Base-by-base conservation (phyloP, 2,888 invertebrate species). In the Ellobium chinense region DNA sequence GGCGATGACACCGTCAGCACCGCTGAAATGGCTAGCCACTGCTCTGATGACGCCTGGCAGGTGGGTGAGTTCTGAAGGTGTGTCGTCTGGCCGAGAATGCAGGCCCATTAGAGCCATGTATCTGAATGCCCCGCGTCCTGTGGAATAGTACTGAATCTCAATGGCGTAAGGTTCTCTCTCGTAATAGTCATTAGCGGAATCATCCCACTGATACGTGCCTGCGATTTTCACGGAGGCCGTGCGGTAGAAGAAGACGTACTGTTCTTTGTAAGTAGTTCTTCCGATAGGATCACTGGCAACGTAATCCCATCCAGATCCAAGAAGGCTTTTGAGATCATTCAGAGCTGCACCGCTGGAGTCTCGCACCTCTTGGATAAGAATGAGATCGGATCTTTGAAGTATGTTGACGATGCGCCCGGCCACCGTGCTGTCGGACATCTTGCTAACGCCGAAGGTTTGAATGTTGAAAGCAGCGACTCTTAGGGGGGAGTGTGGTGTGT, bases 291-390 rank as follows among this genome's bases (percentile, higher is more conserved):
- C 56, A 56, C 79, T 79, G 56, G 39, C 34, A 27, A 70, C 56
- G 4, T 37, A 62, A 7, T 36, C 31, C 72, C 72, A 72, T 21
- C 12, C 14, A 21, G 29, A n/a, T 27, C 37, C 58, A 1, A 79
- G 56, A 56, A 18, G 37, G 34, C 18, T 18, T 54, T 31, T 34
- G 3, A 79, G 70, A 12, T 65, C 27, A 9, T 7, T 2, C 27
- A 72, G 9, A 1, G 73, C 31, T 0, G 12, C 18, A 1, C 34
- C 65, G 5, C 65, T 60, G 4, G 46, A 24, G 34, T 73, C 79
- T 27, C 72, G 29, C n/a, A 79, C 79, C 58, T 79, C 79, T 29
- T 79, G 79, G 12, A 79, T n/a, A 2, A 79, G 56, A 31, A 79
- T 46, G 34, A 79, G 14, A 27, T 79, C 79, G 36, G 72, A 79